Conservation (phyloP, 2,888 invertebrate genomes). For the Plusia festucae region DNA sequence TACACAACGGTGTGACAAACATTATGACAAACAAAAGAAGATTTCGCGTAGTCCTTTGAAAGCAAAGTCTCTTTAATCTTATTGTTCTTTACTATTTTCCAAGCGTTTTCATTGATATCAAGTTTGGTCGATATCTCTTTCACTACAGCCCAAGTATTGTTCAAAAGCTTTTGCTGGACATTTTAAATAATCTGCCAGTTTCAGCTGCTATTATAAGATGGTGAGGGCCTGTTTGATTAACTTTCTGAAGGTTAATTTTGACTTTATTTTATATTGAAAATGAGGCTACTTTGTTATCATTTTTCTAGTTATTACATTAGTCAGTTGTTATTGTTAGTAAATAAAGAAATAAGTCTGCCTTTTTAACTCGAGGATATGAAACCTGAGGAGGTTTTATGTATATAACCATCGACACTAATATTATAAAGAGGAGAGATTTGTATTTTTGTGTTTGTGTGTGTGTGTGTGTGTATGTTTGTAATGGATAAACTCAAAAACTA, state of each 20-base stretch:
- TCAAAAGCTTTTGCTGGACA: slow-evolving; percentile 2
- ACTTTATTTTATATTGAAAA: background rate
- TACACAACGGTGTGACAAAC: slow-evolving; percentile 64
- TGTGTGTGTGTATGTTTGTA: too few relatives aligned
- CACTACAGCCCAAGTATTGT: slow-evolving; percentile 29
- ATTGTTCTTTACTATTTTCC: slow-evolving; percentile 75
- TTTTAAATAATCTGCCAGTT: slow-evolving; percentile 14
- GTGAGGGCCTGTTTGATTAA: slow-evolving; percentile 5
- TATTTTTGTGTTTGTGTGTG: too few relatives aligned
- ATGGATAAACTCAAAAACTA: too few relatives aligned
- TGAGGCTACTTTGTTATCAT: background rate
- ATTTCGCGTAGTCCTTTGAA: slow-evolving; percentile 72
- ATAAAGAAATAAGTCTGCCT: background rate
- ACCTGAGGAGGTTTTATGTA: background rate
- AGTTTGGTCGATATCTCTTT: slow-evolving; percentile 51
- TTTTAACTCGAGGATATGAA: background rate
- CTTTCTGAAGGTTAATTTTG: slow-evolving; percentile 6
- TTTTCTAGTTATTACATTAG: too few relatives aligned
- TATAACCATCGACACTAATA: too few relatives aligned
- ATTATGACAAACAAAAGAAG: slow-evolving; percentile 72
- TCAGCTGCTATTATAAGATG: background rate
- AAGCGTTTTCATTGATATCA: slow-evolving; percentile 59
- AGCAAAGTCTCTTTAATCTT: slow-evolving; percentile 76
- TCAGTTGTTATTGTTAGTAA: too few relatives aligned
- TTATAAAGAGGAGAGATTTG: too few relatives aligned